Base-by-base conservation (phyloP, 2,113 vertebrate genomes). In the Myrmecobius fasciatus region DNA sequence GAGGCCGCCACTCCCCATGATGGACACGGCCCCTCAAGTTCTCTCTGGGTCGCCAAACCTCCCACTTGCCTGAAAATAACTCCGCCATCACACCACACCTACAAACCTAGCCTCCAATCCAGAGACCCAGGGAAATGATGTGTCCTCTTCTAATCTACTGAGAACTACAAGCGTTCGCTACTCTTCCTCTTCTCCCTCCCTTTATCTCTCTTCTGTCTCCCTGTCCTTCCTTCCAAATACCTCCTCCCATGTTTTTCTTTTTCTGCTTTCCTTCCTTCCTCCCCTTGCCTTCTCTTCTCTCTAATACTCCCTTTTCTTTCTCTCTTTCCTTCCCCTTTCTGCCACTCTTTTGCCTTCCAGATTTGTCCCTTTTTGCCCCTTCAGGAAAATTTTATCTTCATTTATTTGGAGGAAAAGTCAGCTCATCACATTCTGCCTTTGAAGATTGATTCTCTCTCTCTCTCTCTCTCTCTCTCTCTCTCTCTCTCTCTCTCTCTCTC, bases 1-100 rank as follows among this genome's bases (percentile, higher is more conserved):
- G 89, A 47, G 24, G 46, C 25, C 89, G 49, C 26, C 89, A 28
- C 89, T 89, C 89, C 89, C 47, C 25, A 89, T 26, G 3, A 31
- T 89, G 89, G 17, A 89, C 43, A 49, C 28, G 3, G 48, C 89
- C 47, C 49, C 48, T 26, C 10, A 25, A 12, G 9, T 10, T 25
- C 46, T 93, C 83, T 89, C 92, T 92, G 90, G 94, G 95, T 90
- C 97, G 94, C 95, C 93, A 96, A 52, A 49, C 93, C 83, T 91
- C 95, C 95, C 94, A 94, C 36, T 96, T 91, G 31, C 90, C 22
- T 1, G 91, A 94, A 95, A 67, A 52, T 93, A 91, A 96, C 93
- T 48, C 25, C 25, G 31, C 11, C 47, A 89, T 28, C 25, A 48
- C 89, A 47, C 67, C 67, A 75, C 25, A 49, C 47, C 89, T 49